A percentile compares a stretch with the other conserved stretches of the same genome.
Evolutionary conservation across 2,888 invertebrate genomes (phyloP).

Genomic region (Anthrax anthrax): DNA sequence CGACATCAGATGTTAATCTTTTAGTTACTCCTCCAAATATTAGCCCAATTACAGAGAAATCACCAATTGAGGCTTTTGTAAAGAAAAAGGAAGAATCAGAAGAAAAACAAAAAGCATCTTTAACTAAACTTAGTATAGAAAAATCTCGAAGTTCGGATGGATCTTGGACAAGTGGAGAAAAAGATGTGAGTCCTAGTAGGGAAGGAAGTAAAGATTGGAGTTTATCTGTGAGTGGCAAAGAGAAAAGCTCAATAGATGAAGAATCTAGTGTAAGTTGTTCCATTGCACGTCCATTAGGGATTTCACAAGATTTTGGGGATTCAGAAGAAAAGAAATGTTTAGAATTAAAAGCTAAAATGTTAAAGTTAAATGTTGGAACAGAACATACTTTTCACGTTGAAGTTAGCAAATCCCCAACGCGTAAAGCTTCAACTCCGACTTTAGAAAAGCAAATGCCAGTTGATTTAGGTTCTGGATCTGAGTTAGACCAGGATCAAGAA

Average conservation of each 20-base stretch:
- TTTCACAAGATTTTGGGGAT: constrained; percentile 58
- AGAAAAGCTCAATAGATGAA: constrained; percentile 52
- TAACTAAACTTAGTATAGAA: constrained; percentile 45
- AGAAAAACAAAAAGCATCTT: constrained; percentile 10
- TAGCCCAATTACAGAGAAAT: constrained; percentile 43
- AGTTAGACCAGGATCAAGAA: constrained; percentile 33
- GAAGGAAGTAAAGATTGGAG: constrained; percentile 37
- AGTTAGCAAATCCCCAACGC: constrained; percentile 36
- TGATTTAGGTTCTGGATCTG: constrained; percentile 45
- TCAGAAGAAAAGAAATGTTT: constrained; percentile 40
- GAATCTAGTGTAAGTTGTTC: constrained; percentile 66
- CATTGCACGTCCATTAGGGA: constrained; percentile 62
- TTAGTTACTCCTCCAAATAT: constrained; percentile 46
- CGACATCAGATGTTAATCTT: constrained; percentile 35
- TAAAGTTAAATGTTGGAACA: constrained; percentile 41
- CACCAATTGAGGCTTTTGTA: constrained; percentile 26
- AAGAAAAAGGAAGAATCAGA: constrained; percentile 14
- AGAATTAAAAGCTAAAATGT: constrained; percentile 46
- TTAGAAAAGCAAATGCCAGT: constrained; percentile 49
- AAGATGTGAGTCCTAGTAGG: constrained; percentile 46
- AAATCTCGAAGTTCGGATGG: constrained; percentile 66
- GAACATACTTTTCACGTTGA: constrained; percentile 30
- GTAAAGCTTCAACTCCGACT: constrained; percentile 43
- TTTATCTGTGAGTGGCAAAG: constrained; percentile 35
- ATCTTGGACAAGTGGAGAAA: constrained; percentile 69